A percentile compares a stretch with the other conserved stretches of the same genome.
Conservation (phyloP, 2,797 vertebrate genomes). For the Crax fasciolata region DNA sequence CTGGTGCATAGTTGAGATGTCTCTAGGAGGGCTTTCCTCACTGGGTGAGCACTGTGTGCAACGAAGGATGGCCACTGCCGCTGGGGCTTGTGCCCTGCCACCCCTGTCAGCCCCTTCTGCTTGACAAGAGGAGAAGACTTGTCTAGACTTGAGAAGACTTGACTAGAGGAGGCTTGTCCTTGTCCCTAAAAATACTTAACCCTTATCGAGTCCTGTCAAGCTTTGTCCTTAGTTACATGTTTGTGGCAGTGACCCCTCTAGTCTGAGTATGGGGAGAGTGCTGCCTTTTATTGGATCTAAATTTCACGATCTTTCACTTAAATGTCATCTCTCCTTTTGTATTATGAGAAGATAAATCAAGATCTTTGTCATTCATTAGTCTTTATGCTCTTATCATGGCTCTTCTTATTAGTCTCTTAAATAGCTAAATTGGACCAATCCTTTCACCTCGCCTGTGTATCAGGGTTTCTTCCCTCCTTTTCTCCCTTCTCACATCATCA, state of each 20-base stretch:
- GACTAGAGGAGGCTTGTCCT: rapidly evolving
- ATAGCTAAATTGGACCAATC: not conserved
- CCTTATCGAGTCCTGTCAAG: not conserved
- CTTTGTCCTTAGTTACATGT: not conserved
- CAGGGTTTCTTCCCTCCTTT: not conserved
- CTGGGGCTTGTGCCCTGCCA: not conserved
- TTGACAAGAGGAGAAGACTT: not conserved
- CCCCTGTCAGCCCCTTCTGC: not conserved
- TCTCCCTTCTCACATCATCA: not conserved
- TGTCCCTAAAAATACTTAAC: not conserved
- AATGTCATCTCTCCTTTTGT: not conserved
- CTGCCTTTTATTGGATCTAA: not conserved
- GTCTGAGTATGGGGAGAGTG: not conserved
- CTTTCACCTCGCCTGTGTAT: not conserved
- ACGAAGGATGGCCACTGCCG: not conserved
- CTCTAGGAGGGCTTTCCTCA: not conserved
- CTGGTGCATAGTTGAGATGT: not conserved
- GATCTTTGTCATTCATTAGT: not conserved
- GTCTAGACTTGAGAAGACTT: no score
- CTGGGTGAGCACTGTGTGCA: not conserved
- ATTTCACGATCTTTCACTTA: not conserved
- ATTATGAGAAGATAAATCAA: not conserved
- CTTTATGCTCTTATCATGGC: not conserved
- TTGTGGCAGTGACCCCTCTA: not conserved
- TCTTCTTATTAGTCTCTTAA: constrained; percentile 2